phyloP scores from a whole-genome alignment of 1,140 invertebrate species.

The Achroia grisella region DNA sequence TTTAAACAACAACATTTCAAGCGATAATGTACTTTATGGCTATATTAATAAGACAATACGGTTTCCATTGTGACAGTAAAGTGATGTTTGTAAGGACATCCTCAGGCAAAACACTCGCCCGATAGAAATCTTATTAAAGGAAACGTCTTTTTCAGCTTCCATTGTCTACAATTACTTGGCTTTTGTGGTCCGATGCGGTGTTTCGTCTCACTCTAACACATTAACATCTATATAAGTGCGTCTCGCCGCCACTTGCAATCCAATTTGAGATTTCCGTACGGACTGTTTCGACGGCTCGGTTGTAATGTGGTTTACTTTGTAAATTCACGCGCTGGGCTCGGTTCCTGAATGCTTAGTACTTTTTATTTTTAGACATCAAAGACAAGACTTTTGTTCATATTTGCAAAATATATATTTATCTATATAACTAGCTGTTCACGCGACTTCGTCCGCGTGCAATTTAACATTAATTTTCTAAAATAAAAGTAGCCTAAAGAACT shows the following conservation, averaged over 20 bases:
- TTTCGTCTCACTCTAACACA: constrained; percentile 22
- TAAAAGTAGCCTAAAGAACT: too few species aligned
- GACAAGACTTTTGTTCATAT: too few species aligned
- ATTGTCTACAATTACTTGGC: constrained; percentile 68
- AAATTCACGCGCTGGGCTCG: too few species aligned
- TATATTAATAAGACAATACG: neutral
- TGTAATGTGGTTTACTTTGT: too few species aligned
- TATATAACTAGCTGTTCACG: too few species aligned
- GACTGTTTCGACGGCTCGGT: neutral
- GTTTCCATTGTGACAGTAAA: neutral
- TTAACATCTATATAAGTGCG: constrained; percentile 1
- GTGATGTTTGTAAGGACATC: constrained; percentile 24
- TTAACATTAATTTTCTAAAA: too few species aligned
- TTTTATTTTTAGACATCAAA: too few species aligned
- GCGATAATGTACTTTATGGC: constrained; percentile 5
- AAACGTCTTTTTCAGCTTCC: constrained; percentile 64
- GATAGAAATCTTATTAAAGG: constrained; percentile 65
- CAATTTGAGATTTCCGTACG: constrained; percentile 34
- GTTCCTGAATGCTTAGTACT: too few species aligned
- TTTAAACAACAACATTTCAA: neutral
- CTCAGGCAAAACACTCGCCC: constrained; percentile 54
- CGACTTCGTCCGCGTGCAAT: too few species aligned
- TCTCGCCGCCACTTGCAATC: constrained; percentile 29
- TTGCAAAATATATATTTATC: too few species aligned
- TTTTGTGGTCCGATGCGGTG: constrained; percentile 39